Evolutionary conservation across 2,888 invertebrate genomes (phyloP).

Genomic region (Latrodectus hesperus): DNA sequence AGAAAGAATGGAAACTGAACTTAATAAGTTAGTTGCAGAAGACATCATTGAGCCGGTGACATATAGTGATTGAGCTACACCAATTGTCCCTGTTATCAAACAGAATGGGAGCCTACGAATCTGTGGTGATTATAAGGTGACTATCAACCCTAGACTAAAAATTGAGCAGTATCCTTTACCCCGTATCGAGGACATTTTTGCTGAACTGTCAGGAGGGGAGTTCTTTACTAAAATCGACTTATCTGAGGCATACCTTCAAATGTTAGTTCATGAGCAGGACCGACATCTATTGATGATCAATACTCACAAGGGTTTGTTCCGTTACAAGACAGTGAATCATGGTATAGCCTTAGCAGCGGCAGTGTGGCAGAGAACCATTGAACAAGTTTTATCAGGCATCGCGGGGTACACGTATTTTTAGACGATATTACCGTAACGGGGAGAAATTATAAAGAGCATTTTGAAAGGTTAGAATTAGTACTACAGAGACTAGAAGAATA

Average conservation of each 20-base stretch:
- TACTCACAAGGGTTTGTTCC: constrained; percentile 74
- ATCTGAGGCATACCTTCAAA: constrained; percentile 73
- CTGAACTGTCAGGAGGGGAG: constrained; percentile 69
- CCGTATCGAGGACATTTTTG: constrained; percentile 70
- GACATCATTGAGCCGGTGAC: constrained; percentile 43
- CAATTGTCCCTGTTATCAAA: constrained; percentile 22
- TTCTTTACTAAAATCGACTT: constrained; percentile 41
- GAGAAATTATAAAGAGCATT: no score
- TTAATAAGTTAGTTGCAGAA: constrained; percentile 38
- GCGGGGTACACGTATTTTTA: no score
- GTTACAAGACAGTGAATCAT: constrained; percentile 73
- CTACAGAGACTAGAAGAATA: no score
- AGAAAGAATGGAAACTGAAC: constrained; percentile 47
- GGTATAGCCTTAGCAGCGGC: constrained; percentile 73
- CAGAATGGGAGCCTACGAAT: constrained; percentile 69
- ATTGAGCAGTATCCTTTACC: constrained; percentile 72
- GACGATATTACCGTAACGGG: no score
- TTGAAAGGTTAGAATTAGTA: no score
- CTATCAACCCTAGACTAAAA: constrained; percentile 71
- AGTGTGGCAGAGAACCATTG: constrained; percentile 71
- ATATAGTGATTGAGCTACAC: constrained; percentile 44
- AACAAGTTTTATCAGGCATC: constrained; percentile 30
- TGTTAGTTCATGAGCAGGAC: constrained; percentile 73
- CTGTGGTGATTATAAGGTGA: constrained; percentile 72
- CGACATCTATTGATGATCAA: constrained; percentile 73